Percentiles rank a stretch among this genome's conserved stretches.
Evolutionary conservation across 1,140 invertebrate genomes (phyloP).

Genomic region (Bombus vancouverensis): DNA sequence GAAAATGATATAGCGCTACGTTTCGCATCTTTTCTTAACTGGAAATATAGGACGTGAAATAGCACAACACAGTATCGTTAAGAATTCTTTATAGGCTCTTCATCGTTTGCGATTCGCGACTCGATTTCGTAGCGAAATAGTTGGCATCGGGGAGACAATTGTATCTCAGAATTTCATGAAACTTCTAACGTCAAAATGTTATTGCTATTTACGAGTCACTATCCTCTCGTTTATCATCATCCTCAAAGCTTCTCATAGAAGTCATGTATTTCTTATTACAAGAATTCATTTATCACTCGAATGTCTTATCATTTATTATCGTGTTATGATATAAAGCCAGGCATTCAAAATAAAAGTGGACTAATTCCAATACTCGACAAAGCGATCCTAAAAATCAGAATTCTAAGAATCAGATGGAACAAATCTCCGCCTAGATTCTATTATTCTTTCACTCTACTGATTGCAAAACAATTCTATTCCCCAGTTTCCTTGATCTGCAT

Average conservation of each 20-base stretch:
- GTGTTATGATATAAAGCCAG: background rate
- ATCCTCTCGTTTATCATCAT: too few relatives aligned
- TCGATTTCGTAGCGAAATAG: slow-evolving; percentile 9
- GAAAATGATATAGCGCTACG: background rate
- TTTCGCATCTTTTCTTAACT: background rate
- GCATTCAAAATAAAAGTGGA: too few relatives aligned
- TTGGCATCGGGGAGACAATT: background rate
- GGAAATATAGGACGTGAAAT: background rate
- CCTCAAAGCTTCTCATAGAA: too few relatives aligned
- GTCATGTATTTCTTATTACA: too few relatives aligned
- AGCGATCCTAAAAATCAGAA: too few relatives aligned
- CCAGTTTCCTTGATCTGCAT: background rate
- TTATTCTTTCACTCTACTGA: too few relatives aligned
- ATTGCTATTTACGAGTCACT: background rate
- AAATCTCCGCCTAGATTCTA: too few relatives aligned
- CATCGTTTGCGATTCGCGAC: background rate
- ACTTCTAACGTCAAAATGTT: background rate
- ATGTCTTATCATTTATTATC: background rate
- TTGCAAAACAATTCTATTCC: background rate
- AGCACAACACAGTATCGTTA: background rate
- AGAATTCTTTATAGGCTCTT: background rate
- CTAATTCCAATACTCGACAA: too few relatives aligned
- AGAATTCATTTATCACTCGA: background rate
- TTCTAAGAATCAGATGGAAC: too few relatives aligned
- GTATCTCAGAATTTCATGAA: background rate